Evolutionary conservation across 1,140 invertebrate genomes (phyloP), one percentile per base, ranked within the genome.

Genomic region (Heliothis subflexa): DNA sequence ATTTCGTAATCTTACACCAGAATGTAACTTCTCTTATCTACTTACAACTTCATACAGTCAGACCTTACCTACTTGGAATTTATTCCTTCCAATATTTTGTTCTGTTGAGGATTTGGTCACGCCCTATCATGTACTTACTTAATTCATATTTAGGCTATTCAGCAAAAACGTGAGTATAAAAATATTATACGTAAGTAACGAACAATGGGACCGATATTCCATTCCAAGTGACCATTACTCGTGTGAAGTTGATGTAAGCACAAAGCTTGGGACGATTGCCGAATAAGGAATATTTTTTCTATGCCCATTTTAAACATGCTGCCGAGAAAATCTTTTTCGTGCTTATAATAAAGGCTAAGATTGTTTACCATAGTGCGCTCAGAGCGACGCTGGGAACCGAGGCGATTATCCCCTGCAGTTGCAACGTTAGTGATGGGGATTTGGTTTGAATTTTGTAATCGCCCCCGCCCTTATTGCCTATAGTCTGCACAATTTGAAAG

Each of bases 381-480:
- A 11, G 7, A 33, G 47, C 12, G 10, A 59, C 13, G 14, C 14
- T 71, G 66, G 62, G 75, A 77, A 77, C 55, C 2, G 28, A 71
- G 18, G 66, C 64, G 66, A 70, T 78, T 70, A 78, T 78, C 76
- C 74, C 68, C n/a, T 68, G 70, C 79, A 64, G 76, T 74, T 74
- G 76, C 66, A 59, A 18, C 74, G 59, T 83, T 76, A 59, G 47
- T 47, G 50, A 83, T 57, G 85, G 86, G 87, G 88, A 86, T 89
- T 90, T 84, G 81, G 81, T 92, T 88, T 84, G 89, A 90, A 91
- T 87, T 89, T 90, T 86, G 85, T 80, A 85, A 81, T 84, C 81
- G 78, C 88, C 82, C 83, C 84, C 79, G 80, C 84, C 78, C 79
- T 73, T 74, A 62, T 75, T 40, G 71, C 75, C 79, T 73, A 71